phyloP scores from a whole-genome alignment of 2,888 invertebrate species.

The Heliconius erato region DNA sequence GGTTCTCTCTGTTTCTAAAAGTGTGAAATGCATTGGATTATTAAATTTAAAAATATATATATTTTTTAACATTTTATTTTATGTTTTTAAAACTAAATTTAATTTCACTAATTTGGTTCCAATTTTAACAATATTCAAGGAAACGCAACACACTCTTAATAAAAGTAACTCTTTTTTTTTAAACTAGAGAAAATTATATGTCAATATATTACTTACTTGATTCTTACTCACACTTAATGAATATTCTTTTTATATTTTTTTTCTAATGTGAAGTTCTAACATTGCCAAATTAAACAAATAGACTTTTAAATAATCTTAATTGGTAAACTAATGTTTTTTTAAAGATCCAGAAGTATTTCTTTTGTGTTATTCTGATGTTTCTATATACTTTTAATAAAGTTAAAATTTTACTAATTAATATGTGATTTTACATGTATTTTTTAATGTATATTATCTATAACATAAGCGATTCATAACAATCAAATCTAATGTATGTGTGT shows the following conservation, averaged over 20 bases:
- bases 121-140: neutral
- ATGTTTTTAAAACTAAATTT: neutral
- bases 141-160: neutral
- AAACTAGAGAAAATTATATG: neutral
- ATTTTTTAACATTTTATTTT: neutral
- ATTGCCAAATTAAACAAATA: neutral
- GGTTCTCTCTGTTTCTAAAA: neutral
- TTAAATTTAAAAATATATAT: neutral
- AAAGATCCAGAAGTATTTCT: too few species aligned
- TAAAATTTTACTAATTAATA: too few species aligned
- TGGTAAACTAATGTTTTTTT: too few species aligned
- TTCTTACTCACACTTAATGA: neutral
- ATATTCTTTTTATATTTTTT: neutral
- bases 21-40: neutral
- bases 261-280: constrained; percentile 5
- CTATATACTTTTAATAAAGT: too few species aligned
- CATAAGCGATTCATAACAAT: too few species aligned
- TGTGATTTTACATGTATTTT: too few species aligned
- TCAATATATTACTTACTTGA: neutral
- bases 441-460: too few species aligned
- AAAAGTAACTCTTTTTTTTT: neutral
- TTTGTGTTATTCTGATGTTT: too few species aligned
- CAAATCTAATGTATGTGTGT: too few species aligned
- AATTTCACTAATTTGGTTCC: neutral
- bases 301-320: neutral